These are phyloP conservation scores for Epicampocera succincta DNA, from an alignment of 2,888 invertebrate species.

Conservation along the genomic window DNA sequence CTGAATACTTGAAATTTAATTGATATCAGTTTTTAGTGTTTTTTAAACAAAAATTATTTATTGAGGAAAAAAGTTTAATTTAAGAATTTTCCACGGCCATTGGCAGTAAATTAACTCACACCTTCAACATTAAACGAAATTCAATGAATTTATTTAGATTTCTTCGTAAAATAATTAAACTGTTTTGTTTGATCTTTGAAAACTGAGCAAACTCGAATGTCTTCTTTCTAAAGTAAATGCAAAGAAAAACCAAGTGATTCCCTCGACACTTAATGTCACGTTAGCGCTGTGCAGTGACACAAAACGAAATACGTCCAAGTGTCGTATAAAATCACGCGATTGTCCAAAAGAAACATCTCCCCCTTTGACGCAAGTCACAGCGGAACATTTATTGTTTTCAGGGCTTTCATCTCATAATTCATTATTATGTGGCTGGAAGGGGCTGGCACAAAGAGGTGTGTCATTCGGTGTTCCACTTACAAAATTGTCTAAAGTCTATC, in stretches of 20 bases:
- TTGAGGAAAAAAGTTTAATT: constrained; percentile 14
- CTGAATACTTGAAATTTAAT: no score
- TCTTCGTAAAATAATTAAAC: constrained; percentile 38
- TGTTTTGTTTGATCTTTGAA: constrained; percentile 51
- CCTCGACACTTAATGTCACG: constrained; percentile 46
- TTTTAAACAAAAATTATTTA: constrained; percentile 8
- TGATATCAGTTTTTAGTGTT: no score
- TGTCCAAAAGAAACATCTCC: constrained; percentile 25
- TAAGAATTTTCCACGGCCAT: constrained; percentile 50
- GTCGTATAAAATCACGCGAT: constrained; percentile 58
- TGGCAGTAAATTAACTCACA: constrained; percentile 42
- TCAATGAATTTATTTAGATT: neutral
- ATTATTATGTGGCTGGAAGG: constrained; percentile 17
- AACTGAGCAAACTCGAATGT: constrained; percentile 35
- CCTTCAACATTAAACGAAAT: constrained; percentile 44
- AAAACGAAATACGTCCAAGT: constrained; percentile 39
- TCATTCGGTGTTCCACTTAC: constrained; percentile 23
- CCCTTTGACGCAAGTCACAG: constrained; percentile 3
- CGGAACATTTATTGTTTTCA: constrained; percentile 1
- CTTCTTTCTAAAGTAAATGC: neutral
- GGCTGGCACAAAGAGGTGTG: constrained; percentile 44
- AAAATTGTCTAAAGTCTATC: neutral
- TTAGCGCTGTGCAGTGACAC: constrained; percentile 59
- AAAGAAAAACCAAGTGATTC: constrained; percentile 28
- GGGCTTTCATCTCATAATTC: neutral